Percentiles rank a stretch among this genome's conserved stretches.
Evolutionary conservation across 2,113 vertebrate species (phyloP).

Genomic region (Bubo bubo): DNA sequence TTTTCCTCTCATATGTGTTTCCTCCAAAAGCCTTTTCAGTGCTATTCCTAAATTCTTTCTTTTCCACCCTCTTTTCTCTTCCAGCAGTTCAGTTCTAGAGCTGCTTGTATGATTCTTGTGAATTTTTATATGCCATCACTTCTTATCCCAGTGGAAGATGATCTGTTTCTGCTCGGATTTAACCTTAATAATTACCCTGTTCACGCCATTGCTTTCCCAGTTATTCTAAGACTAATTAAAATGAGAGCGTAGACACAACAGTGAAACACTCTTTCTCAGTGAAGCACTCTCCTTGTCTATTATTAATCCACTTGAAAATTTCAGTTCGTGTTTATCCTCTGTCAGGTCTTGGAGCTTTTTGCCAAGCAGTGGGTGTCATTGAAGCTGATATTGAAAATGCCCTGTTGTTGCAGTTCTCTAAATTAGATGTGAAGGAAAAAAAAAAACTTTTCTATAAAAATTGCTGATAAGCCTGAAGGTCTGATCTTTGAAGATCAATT

Average conservation of each 20-base stretch:
- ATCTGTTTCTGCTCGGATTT: slow-evolving; percentile 3
- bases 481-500: neutral
- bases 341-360: neutral
- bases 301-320: slow-evolving; percentile 11
- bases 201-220: neutral
- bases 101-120: slow-evolving; percentile 6
- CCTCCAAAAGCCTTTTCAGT: neutral
- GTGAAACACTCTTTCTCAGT: neutral
- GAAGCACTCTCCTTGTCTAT: neutral
- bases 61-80: neutral
- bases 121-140: neutral
- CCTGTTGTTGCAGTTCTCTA: neutral
- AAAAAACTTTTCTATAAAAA: neutral
- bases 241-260: neutral
- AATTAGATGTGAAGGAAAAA: neutral
- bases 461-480: neutral
- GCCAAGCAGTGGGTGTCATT: neutral
- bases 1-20: neutral
- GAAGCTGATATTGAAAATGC: neutral
- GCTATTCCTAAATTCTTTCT: neutral
- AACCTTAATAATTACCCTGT: slow-evolving; percentile 14
- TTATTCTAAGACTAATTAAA: slow-evolving; percentile 58
- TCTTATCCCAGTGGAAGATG: slow-evolving; percentile 7
- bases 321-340: neutral
- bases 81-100: slow-evolving; percentile 17